Evolutionary conservation across 2,113 vertebrate species (phyloP).

Genomic region (Dryoscopus gambensis): DNA sequence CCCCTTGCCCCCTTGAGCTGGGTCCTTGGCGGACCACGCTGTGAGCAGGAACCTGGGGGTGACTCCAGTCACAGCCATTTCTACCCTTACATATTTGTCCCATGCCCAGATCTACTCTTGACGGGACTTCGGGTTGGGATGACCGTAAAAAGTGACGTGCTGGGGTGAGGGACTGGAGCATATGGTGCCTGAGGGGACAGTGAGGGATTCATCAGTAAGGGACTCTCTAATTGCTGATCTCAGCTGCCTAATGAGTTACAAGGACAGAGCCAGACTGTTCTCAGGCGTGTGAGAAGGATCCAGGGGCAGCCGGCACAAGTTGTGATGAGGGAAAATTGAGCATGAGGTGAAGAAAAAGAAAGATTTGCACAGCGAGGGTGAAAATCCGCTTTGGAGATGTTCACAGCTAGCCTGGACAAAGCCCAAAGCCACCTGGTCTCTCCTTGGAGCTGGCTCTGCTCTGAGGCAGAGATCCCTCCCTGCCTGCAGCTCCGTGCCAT

Average conservation of each 20-base stretch:
- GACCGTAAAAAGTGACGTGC: background rate
- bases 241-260: background rate
- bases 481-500: background rate
- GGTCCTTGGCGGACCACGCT: background rate
- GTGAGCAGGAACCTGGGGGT: background rate
- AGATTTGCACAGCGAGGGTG: background rate
- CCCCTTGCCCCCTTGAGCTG: background rate
- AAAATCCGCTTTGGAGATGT: slow-evolving; percentile 57
- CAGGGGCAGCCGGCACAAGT: background rate
- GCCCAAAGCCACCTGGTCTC: slow-evolving; percentile 8
- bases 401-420: background rate
- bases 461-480: background rate
- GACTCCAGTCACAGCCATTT: background rate
- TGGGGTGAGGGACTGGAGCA: background rate
- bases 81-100: background rate
- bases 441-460: background rate
- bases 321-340: background rate
- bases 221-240: background rate
- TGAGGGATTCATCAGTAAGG: background rate
- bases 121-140: background rate
- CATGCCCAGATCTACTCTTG: background rate
- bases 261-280: background rate
- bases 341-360: background rate
- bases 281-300: background rate
- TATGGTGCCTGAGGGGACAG: background rate